Evolutionary conservation across 2,113 vertebrate genomes (phyloP).

Genomic region (Syngnathus typhle): DNA sequence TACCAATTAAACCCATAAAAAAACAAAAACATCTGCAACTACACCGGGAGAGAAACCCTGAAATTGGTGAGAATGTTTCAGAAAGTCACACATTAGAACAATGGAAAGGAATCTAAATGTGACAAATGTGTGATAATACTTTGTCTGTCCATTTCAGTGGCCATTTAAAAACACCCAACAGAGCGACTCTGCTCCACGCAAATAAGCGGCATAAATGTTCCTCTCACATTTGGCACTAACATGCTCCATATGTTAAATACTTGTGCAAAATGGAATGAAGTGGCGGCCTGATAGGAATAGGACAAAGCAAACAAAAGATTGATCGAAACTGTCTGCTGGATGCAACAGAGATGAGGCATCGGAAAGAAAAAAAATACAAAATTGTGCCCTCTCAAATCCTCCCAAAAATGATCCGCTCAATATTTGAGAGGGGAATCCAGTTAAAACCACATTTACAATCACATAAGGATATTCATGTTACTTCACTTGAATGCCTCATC

Average conservation of each 20-base stretch:
- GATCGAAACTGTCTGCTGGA: neutral
- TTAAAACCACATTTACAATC: neutral
- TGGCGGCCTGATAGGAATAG: too few relatives aligned
- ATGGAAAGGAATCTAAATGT: constrained; percentile 14
- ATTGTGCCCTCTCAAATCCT: neutral
- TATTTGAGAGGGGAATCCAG: neutral
- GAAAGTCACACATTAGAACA: constrained; percentile 3
- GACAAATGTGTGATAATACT: constrained; percentile 44
- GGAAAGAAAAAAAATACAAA: neutral
- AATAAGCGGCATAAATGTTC: constrained; percentile 15
- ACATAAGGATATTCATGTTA: neutral
- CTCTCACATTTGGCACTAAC: constrained; percentile 57
- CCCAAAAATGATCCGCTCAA: neutral
- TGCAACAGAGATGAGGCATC: neutral
- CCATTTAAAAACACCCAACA: constrained; percentile 22
- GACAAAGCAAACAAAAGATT: constrained; percentile 1
- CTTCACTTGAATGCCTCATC: neutral
- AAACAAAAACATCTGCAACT: neutral
- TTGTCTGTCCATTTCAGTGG: constrained; percentile 15
- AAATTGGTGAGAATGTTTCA: neutral
- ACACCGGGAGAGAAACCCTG: constrained; percentile 18
- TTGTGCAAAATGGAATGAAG: neutral
- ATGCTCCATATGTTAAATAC: constrained; percentile 22
- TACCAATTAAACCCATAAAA: constrained; percentile 23
- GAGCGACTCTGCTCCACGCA: constrained; percentile 14